These are phyloP conservation scores for Philopotamus ludificatus DNA, from an alignment of 1,140 invertebrate species.

Conservation along the genomic window DNA sequence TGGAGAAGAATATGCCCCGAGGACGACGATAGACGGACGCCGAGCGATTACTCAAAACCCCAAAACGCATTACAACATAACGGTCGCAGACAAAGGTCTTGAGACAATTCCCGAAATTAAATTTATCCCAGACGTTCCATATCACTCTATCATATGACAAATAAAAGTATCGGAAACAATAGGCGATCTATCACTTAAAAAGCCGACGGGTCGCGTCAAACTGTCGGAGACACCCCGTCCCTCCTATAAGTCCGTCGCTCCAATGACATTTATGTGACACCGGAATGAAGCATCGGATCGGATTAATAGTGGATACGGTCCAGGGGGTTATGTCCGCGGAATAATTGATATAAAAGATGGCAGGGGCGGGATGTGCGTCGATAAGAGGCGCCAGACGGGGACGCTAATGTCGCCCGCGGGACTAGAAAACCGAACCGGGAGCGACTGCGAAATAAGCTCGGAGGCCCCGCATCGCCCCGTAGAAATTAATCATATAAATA, in stretches of 20 bases:
- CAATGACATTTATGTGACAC: slow-evolving; percentile 13
- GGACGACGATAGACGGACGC: too few relatives aligned
- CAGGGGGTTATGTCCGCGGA: background rate
- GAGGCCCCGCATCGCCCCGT: background rate
- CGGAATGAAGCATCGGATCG: slow-evolving; percentile 8
- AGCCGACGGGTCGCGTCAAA: background rate
- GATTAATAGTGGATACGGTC: background rate
- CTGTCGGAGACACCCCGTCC: background rate
- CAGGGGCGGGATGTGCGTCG: background rate
- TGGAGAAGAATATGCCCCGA: too few relatives aligned
- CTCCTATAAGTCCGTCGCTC: background rate
- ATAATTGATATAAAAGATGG: slow-evolving; percentile 7
- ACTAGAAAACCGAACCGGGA: background rate
- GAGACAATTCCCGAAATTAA: too few relatives aligned
- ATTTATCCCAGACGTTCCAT: too few relatives aligned
- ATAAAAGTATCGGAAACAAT: background rate
- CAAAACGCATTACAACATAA: too few relatives aligned
- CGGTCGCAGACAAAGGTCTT: too few relatives aligned
- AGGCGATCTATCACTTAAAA: slow-evolving; percentile 3
- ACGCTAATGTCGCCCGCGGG: slow-evolving; percentile 7
- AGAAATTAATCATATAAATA: slow-evolving; percentile 17
- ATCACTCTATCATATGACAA: background rate
- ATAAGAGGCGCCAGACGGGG: background rate
- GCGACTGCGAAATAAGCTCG: background rate
- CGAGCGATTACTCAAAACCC: too few relatives aligned